phyloP scores from a whole-genome alignment of 2,888 invertebrate species.

The Ceramica pisi region DNA sequence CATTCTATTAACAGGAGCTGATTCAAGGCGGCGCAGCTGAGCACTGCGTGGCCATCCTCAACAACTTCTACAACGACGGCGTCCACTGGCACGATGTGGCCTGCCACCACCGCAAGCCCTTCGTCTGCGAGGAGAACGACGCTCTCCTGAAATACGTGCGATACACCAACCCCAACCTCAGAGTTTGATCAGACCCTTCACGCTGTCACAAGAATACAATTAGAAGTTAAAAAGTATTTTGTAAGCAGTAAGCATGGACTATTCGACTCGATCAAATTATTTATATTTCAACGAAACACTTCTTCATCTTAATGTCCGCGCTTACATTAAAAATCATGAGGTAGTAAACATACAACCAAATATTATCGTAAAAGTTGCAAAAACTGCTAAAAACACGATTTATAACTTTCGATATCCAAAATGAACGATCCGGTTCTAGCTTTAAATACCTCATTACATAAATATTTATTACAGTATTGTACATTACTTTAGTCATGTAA shows the following conservation, averaged over 20 bases:
- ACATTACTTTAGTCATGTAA: constrained; percentile 72
- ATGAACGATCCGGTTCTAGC: constrained; percentile 58
- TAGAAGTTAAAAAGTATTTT: constrained; percentile 44
- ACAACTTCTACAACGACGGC: constrained; percentile 97
- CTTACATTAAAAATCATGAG: constrained; percentile 51
- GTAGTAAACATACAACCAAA: constrained; percentile 48
- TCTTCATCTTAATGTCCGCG: constrained; percentile 24
- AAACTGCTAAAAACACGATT: constrained; percentile 42
- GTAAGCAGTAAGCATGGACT: constrained; percentile 53
- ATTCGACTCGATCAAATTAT: constrained; percentile 45
- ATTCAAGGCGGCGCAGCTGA: constrained; percentile 96
- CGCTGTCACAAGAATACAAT: constrained; percentile 45
- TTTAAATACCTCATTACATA: constrained; percentile 68
- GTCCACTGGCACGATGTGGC: constrained; percentile 98
- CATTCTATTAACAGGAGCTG: constrained; percentile 90
- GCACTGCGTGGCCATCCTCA: constrained; percentile 96
- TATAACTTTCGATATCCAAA: constrained; percentile 52
- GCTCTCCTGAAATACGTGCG: constrained; percentile 96
- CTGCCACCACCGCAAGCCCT: constrained; percentile 97
- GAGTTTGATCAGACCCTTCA: constrained; percentile 88
- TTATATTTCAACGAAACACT: constrained; percentile 40
- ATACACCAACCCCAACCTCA: constrained; percentile 95
- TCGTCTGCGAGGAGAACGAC: constrained; percentile 97
- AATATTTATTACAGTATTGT: constrained; percentile 82
- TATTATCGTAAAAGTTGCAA: constrained; percentile 41